A percentile compares a stretch with the other conserved stretches of the same genome.
These are phyloP conservation scores for Gobiocypris rarus DNA, from an alignment of 2,113 vertebrate genomes.

Conservation along the genomic window DNA sequence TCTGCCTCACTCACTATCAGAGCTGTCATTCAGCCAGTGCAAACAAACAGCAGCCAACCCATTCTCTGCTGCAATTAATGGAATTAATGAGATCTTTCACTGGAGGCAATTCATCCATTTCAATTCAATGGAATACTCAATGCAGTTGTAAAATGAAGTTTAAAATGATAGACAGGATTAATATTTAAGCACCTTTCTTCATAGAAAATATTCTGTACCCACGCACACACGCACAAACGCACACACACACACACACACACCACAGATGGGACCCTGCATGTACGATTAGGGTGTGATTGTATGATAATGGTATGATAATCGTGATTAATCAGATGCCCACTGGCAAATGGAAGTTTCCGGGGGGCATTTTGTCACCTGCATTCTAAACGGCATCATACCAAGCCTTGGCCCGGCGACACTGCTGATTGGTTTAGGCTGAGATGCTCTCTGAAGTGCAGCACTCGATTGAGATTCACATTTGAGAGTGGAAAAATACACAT, in stretches of 20 bases:
- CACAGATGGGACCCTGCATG: constrained; percentile 84
- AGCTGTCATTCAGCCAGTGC: constrained; percentile 50
- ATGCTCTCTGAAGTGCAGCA: constrained; percentile 43
- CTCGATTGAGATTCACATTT: constrained; percentile 25
- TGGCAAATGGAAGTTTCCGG: constrained; percentile 81
- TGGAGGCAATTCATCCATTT: constrained; percentile 51
- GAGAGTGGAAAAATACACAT: constrained; percentile 11
- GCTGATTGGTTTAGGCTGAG: constrained; percentile 67
- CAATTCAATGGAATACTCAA: constrained; percentile 43
- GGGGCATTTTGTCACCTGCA: constrained; percentile 86
- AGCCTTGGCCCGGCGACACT: constrained; percentile 67
- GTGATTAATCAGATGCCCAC: constrained; percentile 87
- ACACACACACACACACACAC: constrained; percentile 57
- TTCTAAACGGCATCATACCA: constrained; percentile 80
- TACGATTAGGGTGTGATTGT: constrained; percentile 89
- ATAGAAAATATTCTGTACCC: constrained; percentile 46
- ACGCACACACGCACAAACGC: constrained; percentile 61
- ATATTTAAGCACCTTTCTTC: constrained; percentile 59
- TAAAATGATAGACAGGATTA: constrained; percentile 60
- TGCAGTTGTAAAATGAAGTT: constrained; percentile 57
- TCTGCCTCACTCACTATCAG: constrained; percentile 48
- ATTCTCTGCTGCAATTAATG: constrained; percentile 52
- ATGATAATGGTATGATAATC: constrained; percentile 93
- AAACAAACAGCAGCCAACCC: constrained; percentile 49
- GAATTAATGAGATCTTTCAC: constrained; percentile 58